Base-by-base conservation (phyloP, 37 sponge, comb jelly and placozoan genomes). In the Sycon ciliatum region DNA sequence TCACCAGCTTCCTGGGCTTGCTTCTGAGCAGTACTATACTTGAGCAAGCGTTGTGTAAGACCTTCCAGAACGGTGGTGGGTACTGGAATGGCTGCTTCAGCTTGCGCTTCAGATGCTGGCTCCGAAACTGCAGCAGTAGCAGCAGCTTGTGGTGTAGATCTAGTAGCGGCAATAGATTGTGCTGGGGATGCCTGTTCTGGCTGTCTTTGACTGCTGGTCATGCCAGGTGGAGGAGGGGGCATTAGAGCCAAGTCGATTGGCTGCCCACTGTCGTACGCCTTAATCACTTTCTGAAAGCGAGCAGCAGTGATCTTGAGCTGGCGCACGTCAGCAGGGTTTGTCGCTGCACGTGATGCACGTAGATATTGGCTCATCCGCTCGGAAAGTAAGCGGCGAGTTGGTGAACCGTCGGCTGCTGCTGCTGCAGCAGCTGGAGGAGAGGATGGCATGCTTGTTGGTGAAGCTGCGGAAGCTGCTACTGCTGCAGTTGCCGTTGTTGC, bases 201-300 rank as follows among this genome's bases (percentile, higher is more conserved):
- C n/a, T n/a, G n/a, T n/a, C n/a, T n/a, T n/a, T n/a, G n/a, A n/a
- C n/a, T n/a, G n/a, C n/a, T n/a, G 7, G 2, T 62, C 53, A 63
- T 85, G 16, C 90, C 86, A 0, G 83, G 86, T 35, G 90, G 90
- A 32, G 90, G 86, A 0, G 77, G 78, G 5, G 90, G 90, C 73
- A 85, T 85, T 32, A 75, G 72, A 1, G 40, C 40, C 22, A 89
- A 61, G 46, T 85, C 90, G 3, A 89, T 34, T 3, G 73, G 57
- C 33, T 75, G 71, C 16, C 81, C 84, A 29, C 33, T 23, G 4
- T 79, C 78, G 0, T 83, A 64, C n/a, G 73, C 83, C 39, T 80
- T 80, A 29, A 83, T 32, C 5, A 82, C 78, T 16, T 72, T 72
- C 7, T 34, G 22, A 58, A 87, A 87, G 67, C 74, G 72, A 13